Base-by-base conservation (phyloP, 1,140 invertebrate genomes). In the Neodiprion lecontei region DNA sequence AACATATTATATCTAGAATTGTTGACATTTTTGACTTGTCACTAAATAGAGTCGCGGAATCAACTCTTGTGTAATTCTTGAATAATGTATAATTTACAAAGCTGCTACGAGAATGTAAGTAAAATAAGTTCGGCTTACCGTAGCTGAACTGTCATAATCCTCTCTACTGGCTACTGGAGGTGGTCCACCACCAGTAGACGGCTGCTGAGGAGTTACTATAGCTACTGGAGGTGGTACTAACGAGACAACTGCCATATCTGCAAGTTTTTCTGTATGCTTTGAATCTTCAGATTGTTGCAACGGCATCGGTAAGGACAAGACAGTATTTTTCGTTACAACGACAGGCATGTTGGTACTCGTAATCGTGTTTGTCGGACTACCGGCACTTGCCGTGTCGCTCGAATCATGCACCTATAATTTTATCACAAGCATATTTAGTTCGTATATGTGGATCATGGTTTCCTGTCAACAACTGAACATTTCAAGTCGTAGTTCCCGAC, bases 111-210 rank as follows among this genome's bases (percentile, higher is more conserved):
- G 28, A 40, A 40, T 40, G 28, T 40, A 40, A 40, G 28, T 40
- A 40, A 40, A 40, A 40, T 40, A 28, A 70, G 40, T 14, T 48
- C 21, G 14, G 80, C 87, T 88, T 88, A 91, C 91, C 68, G 95
- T 96, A 70, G 95, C 95, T 74, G 93, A 96, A 78, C 93, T 96
- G 86, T 94, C 95, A 84, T 95, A 96, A 86, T 96, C 94, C 86
- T 95, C 94, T 78, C 91, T 88, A 74, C 81, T 88, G 40, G 81
- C 7, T 85, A 77, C 49, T 79, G 86, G 74, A 68, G 66, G 73
- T 81, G 4, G 80, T 79, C 21, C 79, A 67, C 77, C 79, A 79
- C 77, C 77, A 81, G 82, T 73, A 77, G 81, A 81, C 53, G 87
- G 79, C 69, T 83, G 78, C 81, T 90, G 84, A 76, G 84, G 74